Evolutionary conservation across 2,888 invertebrate species (phyloP), one percentile per base, ranked within the genome.

Genomic region (Cancer borealis): DNA sequence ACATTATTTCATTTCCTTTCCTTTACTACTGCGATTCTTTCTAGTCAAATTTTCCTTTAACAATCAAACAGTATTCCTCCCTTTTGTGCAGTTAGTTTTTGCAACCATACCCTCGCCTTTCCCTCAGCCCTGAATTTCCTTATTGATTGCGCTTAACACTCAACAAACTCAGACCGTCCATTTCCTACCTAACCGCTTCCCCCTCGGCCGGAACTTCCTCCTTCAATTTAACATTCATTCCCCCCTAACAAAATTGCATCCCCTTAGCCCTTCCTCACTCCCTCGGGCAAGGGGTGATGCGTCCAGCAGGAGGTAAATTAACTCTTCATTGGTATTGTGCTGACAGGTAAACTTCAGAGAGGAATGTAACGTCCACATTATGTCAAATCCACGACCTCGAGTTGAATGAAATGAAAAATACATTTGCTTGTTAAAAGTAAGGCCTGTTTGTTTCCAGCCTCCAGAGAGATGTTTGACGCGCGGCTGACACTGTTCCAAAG

Each of bases 201-300:
- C 79, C 79, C 30, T 30, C 79, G 26, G 14, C 21, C 79, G 79
- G 10, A 26, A 79, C 79, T 79, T 30, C 79, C 26, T 79, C 79
- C 30, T 12, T 10, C 30, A 79, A 79, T 79, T 79, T 79, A 79
- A 79, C 79, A 79, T 79, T 79, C 79, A 79, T 79, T 79, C 26
- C 79, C 30, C 79, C 79, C 79, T 79, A 26, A 79, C 30, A 30
- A 79, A 79, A 79, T 30, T 79, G 30, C 79, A 5, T 30, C 26
- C 79, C 79, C 79, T 30, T 30, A 3, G 26, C 79, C 26, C 79
- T 6, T 26, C 79, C 79, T 79, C 26, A 30, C 79, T 79, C 79
- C 30, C 66, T 66, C 66, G n/a, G 79, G 79, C 66, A 79, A 79
- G 30, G 79, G 79, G 79, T 79, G 79, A 79, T 79, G 79, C 79